phyloP scores from a whole-genome alignment of 2,797 vertebrate genomes.

The Sebastes kiyomatsui region DNA sequence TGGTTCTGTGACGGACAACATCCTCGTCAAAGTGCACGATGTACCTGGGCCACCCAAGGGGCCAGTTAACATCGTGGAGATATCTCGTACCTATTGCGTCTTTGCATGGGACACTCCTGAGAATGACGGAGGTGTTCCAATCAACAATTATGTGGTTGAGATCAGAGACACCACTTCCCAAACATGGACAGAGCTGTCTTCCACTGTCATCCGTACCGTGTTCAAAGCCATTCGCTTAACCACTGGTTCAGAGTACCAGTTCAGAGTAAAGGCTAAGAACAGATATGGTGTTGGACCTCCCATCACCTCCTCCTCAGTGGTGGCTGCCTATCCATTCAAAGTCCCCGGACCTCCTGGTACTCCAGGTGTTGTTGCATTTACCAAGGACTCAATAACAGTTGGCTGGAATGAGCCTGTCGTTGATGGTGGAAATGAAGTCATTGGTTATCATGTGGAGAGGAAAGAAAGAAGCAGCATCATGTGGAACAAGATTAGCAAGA shows the following conservation, averaged over 20 bases:
- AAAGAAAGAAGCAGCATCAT: conserved; percentile 95
- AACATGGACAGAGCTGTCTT: conserved; percentile 91
- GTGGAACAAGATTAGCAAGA: conserved; percentile 93
- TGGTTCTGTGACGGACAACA: conserved; percentile 91
- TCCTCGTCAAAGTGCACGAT: conserved; percentile 94
- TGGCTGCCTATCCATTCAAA: conserved; percentile 97
- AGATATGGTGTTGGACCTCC: conserved; percentile 93
- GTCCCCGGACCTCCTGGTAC: conserved; percentile 97
- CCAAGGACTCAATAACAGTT: conserved; percentile 95
- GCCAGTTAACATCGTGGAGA: conserved; percentile 94
- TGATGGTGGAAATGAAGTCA: conserved; percentile 96
- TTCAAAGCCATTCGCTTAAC: conserved; percentile 93
- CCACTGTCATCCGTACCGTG: conserved; percentile 92
- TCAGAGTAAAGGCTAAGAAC: conserved; percentile 97
- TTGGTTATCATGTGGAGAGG: conserved; percentile 96
- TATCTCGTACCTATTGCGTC: conserved; percentile 90
- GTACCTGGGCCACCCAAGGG: conserved; percentile 96
- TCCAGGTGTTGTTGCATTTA: conserved; percentile 91
- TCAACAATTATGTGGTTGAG: conserved; percentile 95
- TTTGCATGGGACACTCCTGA: conserved; percentile 96
- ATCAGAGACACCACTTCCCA: conserved; percentile 94
- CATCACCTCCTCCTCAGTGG: conserved; percentile 89
- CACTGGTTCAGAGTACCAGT: conserved; percentile 95
- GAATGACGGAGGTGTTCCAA: conserved; percentile 96
- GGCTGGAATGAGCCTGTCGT: conserved; percentile 96